Percentiles rank a stretch among this genome's conserved stretches.
Evolutionary conservation across 2,113 vertebrate species (phyloP).

Genomic region (Tragelaphus strepsiceros): DNA sequence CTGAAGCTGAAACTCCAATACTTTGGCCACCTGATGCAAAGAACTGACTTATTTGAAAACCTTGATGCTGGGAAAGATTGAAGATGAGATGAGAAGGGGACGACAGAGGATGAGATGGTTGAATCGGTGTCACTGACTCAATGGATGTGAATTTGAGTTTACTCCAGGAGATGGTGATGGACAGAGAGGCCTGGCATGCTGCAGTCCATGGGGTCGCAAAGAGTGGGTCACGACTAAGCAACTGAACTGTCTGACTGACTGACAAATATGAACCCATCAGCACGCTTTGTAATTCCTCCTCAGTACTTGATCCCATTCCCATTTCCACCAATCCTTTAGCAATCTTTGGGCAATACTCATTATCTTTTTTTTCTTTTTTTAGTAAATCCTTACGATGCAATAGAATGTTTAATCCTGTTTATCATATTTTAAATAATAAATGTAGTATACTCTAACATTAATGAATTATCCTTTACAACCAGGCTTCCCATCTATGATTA

Average conservation of each 20-base stretch:
- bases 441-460: background rate
- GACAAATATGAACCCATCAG: background rate
- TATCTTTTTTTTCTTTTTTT: background rate
- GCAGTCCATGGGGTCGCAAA: accelerated
- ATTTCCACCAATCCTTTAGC: conserved; percentile 17
- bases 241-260: background rate
- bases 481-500: background rate
- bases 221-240: accelerated
- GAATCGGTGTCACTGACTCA: background rate
- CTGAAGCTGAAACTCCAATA: background rate
- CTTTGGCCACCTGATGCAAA: background rate
- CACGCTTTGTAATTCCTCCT: background rate
- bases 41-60: background rate
- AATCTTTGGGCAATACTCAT: background rate
- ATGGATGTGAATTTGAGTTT: background rate
- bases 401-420: background rate
- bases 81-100: background rate
- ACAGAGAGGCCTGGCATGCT: background rate
- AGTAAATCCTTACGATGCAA: background rate
- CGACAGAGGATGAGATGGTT: background rate
- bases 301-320: background rate
- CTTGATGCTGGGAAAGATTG: background rate
- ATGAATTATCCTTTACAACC: background rate
- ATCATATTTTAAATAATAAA: background rate
- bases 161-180: background rate